Evolutionary conservation across 2,888 invertebrate genomes (phyloP).

Genomic region (Amphiduros pacificus): DNA sequence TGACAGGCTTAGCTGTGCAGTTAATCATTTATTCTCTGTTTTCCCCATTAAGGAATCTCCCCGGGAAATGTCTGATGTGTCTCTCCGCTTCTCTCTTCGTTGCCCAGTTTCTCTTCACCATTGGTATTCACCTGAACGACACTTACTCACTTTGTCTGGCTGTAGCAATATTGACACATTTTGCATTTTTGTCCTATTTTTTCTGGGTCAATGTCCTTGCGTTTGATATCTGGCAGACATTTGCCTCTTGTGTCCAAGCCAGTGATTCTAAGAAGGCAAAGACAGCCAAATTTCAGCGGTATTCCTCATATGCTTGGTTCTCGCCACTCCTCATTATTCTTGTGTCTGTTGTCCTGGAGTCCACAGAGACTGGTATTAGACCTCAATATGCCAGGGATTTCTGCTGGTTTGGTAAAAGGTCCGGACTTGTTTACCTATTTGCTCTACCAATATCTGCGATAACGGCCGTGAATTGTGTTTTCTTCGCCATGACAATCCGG

Average conservation of each 20-base stretch:
- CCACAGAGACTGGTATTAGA: constrained; percentile 42
- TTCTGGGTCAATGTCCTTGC: constrained; percentile 66
- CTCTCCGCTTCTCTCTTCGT: constrained; percentile 62
- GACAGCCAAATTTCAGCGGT: constrained; percentile 31
- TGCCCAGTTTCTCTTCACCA: constrained; percentile 61
- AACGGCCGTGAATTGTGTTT: constrained; percentile 61
- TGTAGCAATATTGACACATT: constrained; percentile 61
- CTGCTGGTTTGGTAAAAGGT: constrained; percentile 65
- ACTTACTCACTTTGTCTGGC: constrained; percentile 47
- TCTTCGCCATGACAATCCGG: constrained; percentile 64
- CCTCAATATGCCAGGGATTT: constrained; percentile 61
- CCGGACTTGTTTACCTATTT: constrained; percentile 64
- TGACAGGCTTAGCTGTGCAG: constrained; percentile 61
- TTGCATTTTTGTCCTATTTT: constrained; percentile 64
- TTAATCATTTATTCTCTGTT: constrained; percentile 61
- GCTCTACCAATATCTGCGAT: constrained; percentile 63
- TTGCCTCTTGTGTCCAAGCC: too few species aligned
- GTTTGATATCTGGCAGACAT: constrained; percentile 66
- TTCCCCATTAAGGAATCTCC: constrained; percentile 63
- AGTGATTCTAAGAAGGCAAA: neutral
- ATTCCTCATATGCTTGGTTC: constrained; percentile 58
- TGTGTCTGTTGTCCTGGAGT: constrained; percentile 56
- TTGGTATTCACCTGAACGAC: neutral
- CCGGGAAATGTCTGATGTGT: constrained; percentile 64
- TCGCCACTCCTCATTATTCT: constrained; percentile 49